Conservation (phyloP, 2,113 vertebrate genomes). For the Propithecus coquereli region DNA sequence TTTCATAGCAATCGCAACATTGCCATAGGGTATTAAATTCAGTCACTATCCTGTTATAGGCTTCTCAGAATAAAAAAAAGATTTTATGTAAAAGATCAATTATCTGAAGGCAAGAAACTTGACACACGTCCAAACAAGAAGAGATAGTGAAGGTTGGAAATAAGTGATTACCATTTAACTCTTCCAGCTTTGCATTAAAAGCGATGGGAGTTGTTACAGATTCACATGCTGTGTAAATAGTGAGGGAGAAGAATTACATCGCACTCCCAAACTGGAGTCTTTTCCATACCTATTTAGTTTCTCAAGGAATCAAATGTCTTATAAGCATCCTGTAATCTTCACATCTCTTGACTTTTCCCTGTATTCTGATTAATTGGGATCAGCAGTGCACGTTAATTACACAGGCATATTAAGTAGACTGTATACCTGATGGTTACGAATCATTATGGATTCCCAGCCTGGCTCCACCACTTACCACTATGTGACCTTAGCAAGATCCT, state of each 20-base stretch:
- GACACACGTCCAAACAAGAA: background rate
- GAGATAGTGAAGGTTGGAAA: background rate
- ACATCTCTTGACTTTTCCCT: slow-evolving; percentile 5
- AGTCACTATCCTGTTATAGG: background rate
- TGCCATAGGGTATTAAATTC: background rate
- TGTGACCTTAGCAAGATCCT: background rate
- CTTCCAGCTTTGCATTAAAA: background rate
- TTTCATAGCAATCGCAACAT: background rate
- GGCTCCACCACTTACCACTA: background rate
- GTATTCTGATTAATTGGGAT: slow-evolving; percentile 26
- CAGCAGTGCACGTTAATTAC: background rate
- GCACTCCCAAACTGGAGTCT: background rate
- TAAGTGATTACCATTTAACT: background rate
- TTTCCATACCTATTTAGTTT: background rate
- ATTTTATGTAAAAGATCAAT: background rate
- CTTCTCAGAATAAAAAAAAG: background rate
- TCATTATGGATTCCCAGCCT: background rate
- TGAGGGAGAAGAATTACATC: background rate
- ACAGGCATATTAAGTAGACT: background rate
- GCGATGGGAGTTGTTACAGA: background rate
- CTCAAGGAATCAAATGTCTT: background rate
- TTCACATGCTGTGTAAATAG: background rate
- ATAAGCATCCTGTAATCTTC: background rate
- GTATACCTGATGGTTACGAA: background rate
- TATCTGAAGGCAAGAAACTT: background rate